Conservation (phyloP, 2,888 invertebrate genomes). For the Cheilosia urbana region DNA sequence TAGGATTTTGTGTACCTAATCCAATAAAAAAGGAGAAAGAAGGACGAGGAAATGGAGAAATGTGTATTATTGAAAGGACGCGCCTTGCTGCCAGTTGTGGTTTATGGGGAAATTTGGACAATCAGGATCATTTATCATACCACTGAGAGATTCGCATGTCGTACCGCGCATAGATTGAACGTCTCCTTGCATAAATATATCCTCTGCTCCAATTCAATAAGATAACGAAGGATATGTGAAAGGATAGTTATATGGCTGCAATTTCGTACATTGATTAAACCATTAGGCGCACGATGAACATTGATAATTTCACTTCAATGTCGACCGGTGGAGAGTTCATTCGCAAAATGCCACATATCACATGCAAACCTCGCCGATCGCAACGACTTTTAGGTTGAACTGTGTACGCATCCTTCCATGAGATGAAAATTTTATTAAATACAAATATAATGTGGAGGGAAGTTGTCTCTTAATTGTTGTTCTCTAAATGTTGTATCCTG, state of each 20-base stretch:
- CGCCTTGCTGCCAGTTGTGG: not conserved
- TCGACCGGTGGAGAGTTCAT: not conserved
- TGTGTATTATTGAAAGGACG: conserved; percentile 14
- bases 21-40: not conserved
- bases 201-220: not conserved
- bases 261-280: conserved; percentile 13
- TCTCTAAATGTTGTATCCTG: too few species aligned
- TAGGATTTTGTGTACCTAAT: not conserved
- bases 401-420: too few species aligned
- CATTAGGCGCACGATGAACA: conserved; percentile 7
- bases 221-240: conserved; percentile 10
- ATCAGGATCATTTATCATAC: conserved; percentile 36
- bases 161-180: not conserved
- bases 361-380: not conserved
- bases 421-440: too few species aligned
- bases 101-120: conserved; percentile 19
- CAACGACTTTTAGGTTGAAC: too few species aligned
- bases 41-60: not conserved
- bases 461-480: too few species aligned
- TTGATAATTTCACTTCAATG: not conserved
- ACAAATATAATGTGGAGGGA: too few species aligned
- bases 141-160: conserved; percentile 5
- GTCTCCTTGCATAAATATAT: not conserved
- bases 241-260: not conserved
- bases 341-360: not conserved